Evolutionary conservation across 2,113 vertebrate genomes (phyloP), one percentile per base, ranked within the genome.

Genomic region (Callorhinus ursinus): DNA sequence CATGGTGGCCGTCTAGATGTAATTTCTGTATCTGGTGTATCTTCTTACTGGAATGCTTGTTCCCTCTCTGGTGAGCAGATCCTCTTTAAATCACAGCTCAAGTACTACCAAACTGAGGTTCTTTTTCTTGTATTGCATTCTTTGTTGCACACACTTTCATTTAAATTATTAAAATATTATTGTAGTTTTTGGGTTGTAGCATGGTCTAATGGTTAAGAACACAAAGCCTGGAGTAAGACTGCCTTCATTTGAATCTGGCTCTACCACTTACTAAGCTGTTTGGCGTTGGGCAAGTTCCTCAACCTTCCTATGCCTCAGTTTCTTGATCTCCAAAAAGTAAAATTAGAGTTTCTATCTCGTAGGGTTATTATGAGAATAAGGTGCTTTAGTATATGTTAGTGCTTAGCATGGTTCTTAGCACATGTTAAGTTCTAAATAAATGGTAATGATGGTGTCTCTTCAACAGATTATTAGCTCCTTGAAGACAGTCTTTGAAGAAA

Each of bases 241-340:
- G 24, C 55, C 14, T 89, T 19, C 28, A 3, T 96, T 96, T 93
- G 67, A 92, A 53, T 36, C 6, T n/a, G 28, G 10, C 21, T 93
- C 1, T 94, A 3, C 19, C 28, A 59, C 31, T 89, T 87, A 55
- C 15, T 82, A 55, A 83, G 51, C 18, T 92, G 0, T 49, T 1
- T 88, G 42, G 26, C 5, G 3, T 87, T 72, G 79, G 84, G 13
- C 63, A 90, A 94, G 15, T 53, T 88, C 22, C 21, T 76, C 51
- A 85, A 13, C 28, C 33, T 96, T 97, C 57, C 49, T 81, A 31
- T 91, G 31, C 26, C 65, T 95, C 80, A 74, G 10, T 94, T 93
- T 96, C 76, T 96, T 87, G 28, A 22, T 94, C 28, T 94, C n/a
- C 36, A 82, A 90, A 97, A 33, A 67, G 24, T 5, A 83, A 90